Evolutionary conservation across 2,113 vertebrate species (phyloP).

Genomic region (Oryzias celebensis): DNA sequence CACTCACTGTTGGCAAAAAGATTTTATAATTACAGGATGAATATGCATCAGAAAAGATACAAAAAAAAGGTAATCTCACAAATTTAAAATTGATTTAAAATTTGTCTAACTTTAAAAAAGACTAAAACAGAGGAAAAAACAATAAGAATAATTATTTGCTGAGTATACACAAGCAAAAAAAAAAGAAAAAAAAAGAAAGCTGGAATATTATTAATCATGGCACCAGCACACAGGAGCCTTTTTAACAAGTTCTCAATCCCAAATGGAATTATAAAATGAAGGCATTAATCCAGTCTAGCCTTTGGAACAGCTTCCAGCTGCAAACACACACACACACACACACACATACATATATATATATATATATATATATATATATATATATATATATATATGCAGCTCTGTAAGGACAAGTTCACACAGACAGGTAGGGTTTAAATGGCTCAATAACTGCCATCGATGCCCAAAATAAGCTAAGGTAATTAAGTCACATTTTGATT

Average conservation of each 20-base stretch:
- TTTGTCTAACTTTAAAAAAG: not conserved
- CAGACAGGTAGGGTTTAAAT: conserved; percentile 57
- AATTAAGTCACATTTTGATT: conserved; percentile 52
- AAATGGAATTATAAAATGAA: conserved; percentile 28
- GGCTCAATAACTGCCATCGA: conserved; percentile 42
- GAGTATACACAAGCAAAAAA: conserved; percentile 15
- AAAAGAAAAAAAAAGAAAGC: conserved; percentile 22
- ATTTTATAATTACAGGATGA: too few species aligned
- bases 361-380: too few species aligned
- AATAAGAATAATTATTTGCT: not conserved
- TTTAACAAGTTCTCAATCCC: conserved; percentile 16
- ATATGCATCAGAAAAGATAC: too few species aligned
- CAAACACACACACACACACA: not conserved
- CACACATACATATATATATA: too few species aligned
- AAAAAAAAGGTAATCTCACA: too few species aligned
- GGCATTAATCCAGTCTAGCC: conserved; percentile 39
- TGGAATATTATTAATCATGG: conserved; percentile 25
- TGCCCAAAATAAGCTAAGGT: conserved; percentile 48
- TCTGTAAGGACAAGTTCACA: conserved; percentile 56
- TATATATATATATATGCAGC: too few species aligned
- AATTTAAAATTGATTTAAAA: not conserved
- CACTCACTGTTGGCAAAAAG: too few species aligned
- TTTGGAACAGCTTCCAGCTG: conserved; percentile 31
- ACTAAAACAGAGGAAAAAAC: not conserved
- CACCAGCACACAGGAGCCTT: conserved; percentile 31